Percentiles rank a stretch among this genome's conserved stretches.
Conservation (phyloP, 2,888 invertebrate genomes). For the Drosophila tanythrix region DNA sequence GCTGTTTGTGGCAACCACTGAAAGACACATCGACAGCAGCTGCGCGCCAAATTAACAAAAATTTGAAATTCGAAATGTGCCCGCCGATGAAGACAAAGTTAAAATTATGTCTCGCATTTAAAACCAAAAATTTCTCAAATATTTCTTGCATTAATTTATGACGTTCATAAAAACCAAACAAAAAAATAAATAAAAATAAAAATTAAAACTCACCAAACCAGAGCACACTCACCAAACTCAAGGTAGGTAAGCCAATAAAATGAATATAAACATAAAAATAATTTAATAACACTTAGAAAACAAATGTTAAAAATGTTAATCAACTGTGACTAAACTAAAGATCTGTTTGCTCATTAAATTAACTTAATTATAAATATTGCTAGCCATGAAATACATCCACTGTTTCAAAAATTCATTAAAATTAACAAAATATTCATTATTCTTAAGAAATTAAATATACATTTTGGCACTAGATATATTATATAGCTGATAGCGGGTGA, state of each 20-base stretch:
- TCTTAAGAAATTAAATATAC: neutral
- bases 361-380: constrained; percentile 5
- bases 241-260: constrained; percentile 23
- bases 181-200: constrained; percentile 18
- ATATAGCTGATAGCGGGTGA: neutral
- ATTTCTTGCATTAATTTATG: constrained; percentile 72
- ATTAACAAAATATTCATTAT: neutral
- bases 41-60: constrained; percentile 71
- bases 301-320: constrained; percentile 12
- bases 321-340: constrained; percentile 5
- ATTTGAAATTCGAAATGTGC: constrained; percentile 37
- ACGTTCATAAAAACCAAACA: constrained; percentile 54
- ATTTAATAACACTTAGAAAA: constrained; percentile 31
- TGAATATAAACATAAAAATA: constrained; percentile 7
- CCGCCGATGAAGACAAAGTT: constrained; percentile 63
- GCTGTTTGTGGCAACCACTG: constrained; percentile 49
- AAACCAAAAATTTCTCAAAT: constrained; percentile 67
- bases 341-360: neutral
- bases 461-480: neutral
- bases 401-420: neutral
- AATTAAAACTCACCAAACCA: constrained; percentile 13
- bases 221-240: constrained; percentile 14
- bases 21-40: constrained; percentile 80
- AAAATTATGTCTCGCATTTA: constrained; percentile 60
- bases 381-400: neutral